Evolutionary conservation across 2,888 invertebrate genomes (phyloP), one percentile per base, ranked within the genome.

Genomic region (Apotomis capreana): DNA sequence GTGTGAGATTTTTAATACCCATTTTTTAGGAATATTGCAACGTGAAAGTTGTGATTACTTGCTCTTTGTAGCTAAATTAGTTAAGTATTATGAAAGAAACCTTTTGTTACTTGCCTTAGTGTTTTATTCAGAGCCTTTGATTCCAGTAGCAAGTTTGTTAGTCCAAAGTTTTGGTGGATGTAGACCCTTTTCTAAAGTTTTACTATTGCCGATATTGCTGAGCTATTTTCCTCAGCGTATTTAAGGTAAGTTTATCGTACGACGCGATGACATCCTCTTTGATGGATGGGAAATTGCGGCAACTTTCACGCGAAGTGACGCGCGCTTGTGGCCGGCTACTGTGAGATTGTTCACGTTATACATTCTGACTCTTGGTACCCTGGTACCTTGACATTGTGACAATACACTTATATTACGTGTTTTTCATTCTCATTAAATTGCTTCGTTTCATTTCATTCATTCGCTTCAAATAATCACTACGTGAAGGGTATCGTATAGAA

Each of bases 211-310:
- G 4, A 8, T n/a, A 15, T 40, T 36, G 40, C 10, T 3, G 37
- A 15, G 4, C 26, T 15, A 44, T 52, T 60, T 64, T 54, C 40
- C 13, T 40, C 57, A 26, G 52, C 65, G 40, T 63, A 44, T 49
- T 40, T 46, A 9, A 51, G 62, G 57, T 60, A 70, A 63, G 58
- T 63, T 26, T 44, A 65, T 67, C 55, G 51, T 52, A n/a, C 58
- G 55, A 65, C 65, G 46, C 37, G 26, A 54, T 13, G 65, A 40
- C 9, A 10, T 49, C 60, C 15, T 37, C 55, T 70, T 65, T 70
- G 70, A 70, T 70, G 70, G 70, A 70, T 70, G 55, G 60, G 60
- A 70, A 67, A 67, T 61, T 67, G 67, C 65, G 15, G 60, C 46
- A 70, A 70, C 70, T 70, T 70, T 70, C 70, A 8, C 59, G 37